Evolutionary conservation across 2,888 invertebrate species (phyloP).

Genomic region (Agrotis segetum): DNA sequence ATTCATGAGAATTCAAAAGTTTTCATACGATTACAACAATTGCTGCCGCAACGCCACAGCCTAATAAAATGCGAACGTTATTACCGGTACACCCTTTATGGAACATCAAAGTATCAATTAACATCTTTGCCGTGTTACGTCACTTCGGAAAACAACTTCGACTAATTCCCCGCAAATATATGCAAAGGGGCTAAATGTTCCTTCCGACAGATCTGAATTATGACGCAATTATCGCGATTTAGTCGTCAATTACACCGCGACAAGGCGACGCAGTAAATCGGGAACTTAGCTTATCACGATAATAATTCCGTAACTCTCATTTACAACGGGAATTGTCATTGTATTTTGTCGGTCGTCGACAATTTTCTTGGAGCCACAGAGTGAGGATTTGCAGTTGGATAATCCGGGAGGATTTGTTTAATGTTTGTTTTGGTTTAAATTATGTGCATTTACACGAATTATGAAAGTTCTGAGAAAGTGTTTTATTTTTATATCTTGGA

Average conservation of each 20-base stretch:
- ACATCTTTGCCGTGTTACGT: conserved; percentile 52
- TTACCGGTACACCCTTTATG: conserved; percentile 8
- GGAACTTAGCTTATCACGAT: conserved; percentile 71
- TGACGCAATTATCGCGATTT: conserved; percentile 82
- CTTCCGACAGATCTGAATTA: conserved; percentile 73
- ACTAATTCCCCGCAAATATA: conserved; percentile 67
- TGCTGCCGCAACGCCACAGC: conserved; percentile 10
- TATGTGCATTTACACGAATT: conserved; percentile 15
- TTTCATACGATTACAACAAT: no score
- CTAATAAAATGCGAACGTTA: conserved; percentile 35
- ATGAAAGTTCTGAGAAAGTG: not conserved
- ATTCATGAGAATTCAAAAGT: no score
- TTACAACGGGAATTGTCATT: conserved; percentile 51
- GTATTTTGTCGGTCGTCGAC: conserved; percentile 47
- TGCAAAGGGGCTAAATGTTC: conserved; percentile 73
- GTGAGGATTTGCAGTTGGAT: conserved; percentile 16
- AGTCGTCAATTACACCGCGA: conserved; percentile 78
- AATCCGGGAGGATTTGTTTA: conserved; percentile 22
- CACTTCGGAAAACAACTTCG: conserved; percentile 55
- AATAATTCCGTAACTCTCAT: conserved; percentile 67
- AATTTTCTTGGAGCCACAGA: conserved; percentile 40
- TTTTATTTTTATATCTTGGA: not conserved
- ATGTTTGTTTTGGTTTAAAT: conserved; percentile 15
- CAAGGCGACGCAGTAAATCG: conserved; percentile 70
- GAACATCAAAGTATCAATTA: conserved; percentile 57